These are phyloP conservation scores for Mesorhabditis sp. DNA, from an alignment of 2,888 invertebrate genomes.

Conservation along the genomic window DNA sequence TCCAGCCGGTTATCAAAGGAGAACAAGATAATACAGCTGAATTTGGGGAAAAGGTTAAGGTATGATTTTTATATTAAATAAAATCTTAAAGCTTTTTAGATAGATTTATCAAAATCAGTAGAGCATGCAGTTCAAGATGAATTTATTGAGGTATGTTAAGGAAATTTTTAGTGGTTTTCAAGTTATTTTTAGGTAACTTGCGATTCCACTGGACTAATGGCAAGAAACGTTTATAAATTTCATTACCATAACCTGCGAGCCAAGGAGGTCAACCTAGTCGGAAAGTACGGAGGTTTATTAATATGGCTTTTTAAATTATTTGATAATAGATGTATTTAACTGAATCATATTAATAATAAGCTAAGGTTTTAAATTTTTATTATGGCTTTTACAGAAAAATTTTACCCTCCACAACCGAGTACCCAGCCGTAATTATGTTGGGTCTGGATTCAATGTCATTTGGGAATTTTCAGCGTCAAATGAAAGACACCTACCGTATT, in stretches of 20 bases:
- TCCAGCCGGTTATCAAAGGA: conserved; percentile 22
- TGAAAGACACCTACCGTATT: conserved; percentile 32
- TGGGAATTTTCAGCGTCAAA: conserved; percentile 58
- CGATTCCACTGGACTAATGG: conserved; percentile 15
- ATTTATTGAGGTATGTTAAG: conserved; percentile 28
- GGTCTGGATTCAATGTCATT: conserved; percentile 60
- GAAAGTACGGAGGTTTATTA: conserved; percentile 13
- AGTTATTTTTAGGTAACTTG: conserved; percentile 11
- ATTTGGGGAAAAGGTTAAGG: conserved; percentile 17
- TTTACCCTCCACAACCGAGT: conserved; percentile 17
- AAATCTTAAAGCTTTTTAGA: neutral
- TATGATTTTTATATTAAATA: neutral
- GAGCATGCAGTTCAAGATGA: conserved; percentile 17
- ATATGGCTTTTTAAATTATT: no score
- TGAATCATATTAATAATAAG: no score
- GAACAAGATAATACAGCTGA: conserved; percentile 28
- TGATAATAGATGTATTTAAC: no score
- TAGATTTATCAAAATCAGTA: conserved; percentile 13
- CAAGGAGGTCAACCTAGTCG: conserved; percentile 13
- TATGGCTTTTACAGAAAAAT: conserved; percentile 11
- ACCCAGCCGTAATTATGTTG: conserved; percentile 57
- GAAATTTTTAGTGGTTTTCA: neutral
- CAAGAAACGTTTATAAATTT: conserved; percentile 17
- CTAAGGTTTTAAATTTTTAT: no score
- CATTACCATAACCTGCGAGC: conserved; percentile 21